Evolutionary conservation across 1,140 invertebrate species (phyloP).

Genomic region (Drosophila pseudoananassae): DNA sequence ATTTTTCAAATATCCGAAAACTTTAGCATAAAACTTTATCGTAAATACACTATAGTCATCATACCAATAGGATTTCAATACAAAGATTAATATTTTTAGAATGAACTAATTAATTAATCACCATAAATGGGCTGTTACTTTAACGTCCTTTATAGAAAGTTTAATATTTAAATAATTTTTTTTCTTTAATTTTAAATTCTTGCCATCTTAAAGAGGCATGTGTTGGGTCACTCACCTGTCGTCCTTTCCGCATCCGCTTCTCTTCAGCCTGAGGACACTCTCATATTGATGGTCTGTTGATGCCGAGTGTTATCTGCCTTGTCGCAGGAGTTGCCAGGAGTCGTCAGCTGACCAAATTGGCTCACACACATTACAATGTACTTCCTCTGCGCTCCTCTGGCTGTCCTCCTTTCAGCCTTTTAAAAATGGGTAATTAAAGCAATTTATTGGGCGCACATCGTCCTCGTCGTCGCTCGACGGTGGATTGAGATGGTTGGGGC

Average conservation of each 20-base stretch:
- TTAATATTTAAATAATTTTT: neutral
- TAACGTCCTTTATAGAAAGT: no score
- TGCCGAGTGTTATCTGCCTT: slow-evolving; percentile 78
- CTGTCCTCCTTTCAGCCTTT: slow-evolving; percentile 35
- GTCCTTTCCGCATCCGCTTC: neutral
- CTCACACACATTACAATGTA: slow-evolving; percentile 69
- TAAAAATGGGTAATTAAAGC: slow-evolving; percentile 82
- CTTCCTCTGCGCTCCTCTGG: neutral
- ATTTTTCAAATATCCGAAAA: no score
- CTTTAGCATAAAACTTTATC: no score
- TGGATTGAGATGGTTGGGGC: slow-evolving; percentile 18
- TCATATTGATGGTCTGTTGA: slow-evolving; percentile 78
- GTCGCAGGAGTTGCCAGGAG: slow-evolving; percentile 53
- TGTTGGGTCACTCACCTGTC: slow-evolving; percentile 22
- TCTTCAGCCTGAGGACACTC: slow-evolving; percentile 13
- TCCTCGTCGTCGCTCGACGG: slow-evolving; percentile 22
- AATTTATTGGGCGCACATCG: slow-evolving; percentile 67
- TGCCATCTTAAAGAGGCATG: slow-evolving; percentile 15
- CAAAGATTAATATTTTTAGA: no score
- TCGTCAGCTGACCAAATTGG: slow-evolving; percentile 58
- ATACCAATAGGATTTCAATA: no score
- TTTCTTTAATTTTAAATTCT: neutral
- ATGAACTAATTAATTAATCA: no score
- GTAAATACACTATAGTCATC: no score
- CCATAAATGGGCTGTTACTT: no score